Evolutionary conservation across 2,797 vertebrate species (phyloP), one percentile per base, ranked within the genome.

Genomic region (Dallia pectoralis): DNA sequence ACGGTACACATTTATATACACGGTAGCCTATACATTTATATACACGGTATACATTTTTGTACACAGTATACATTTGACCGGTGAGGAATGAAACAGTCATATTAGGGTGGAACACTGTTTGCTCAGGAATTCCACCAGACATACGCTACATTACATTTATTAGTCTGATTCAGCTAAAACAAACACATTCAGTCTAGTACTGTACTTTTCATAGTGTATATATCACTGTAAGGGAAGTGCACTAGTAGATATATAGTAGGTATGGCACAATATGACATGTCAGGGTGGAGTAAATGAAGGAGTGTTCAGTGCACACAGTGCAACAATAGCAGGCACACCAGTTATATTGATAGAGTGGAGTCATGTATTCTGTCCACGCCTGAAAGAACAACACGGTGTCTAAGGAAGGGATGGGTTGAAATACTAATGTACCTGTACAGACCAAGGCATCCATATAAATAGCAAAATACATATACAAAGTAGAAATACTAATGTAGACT

Each of bases 311-410:
- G 19, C 27, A 19, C 27, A 62, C 56, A 64, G 44, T 67, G 18
- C 19, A 76, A 77, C 78, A 71, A 71, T 62, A 36, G 22, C 36
- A 68, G 69, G 48, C 9, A 80, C 75, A 22, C 62, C 47, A 51
- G 79, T 71, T 70, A 77, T 36, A 44, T 59, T 81, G 84, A 91
- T 89, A 81, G 69, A 30, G 63, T 48, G 32, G 71, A 56, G 44
- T n/a, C n/a, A n/a, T n/a, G n/a, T n/a, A n/a, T n/a, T n/a, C n/a
- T n/a, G n/a, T 72, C 84, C 86, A 91, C 91, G 84, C 90, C 91
- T 87, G 19, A 69, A 91, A 91, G 81, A 64, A 67, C 93, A 92
- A 93, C 65, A 83, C 64, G 25, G 29, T 68, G 4, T 62, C 29
- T 14, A 48, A 29, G 67, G 27, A 11, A 25, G 53, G 25, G 49